Evolutionary conservation across 2,888 invertebrate genomes (phyloP).

Genomic region (Perizoma flavofasciatum): DNA sequence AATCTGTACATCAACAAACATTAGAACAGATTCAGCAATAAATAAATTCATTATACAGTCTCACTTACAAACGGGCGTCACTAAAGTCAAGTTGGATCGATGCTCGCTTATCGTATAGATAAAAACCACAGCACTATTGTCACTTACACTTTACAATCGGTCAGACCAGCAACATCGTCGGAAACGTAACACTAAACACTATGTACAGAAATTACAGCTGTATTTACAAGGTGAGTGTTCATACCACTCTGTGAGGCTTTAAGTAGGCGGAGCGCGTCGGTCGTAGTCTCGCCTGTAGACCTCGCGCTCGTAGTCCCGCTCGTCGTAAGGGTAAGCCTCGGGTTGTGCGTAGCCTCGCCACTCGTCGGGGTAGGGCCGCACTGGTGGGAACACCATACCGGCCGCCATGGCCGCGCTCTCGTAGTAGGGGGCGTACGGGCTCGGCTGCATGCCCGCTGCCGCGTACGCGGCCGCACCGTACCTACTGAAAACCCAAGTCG

Average conservation of each 20-base stretch:
- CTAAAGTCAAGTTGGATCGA: slow-evolving; percentile 61
- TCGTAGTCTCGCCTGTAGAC: slow-evolving; percentile 86
- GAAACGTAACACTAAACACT: slow-evolving; percentile 58
- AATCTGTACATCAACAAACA: slow-evolving; percentile 76
- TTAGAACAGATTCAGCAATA: slow-evolving; percentile 74
- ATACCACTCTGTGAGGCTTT: slow-evolving; percentile 32
- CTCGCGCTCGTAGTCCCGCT: slow-evolving; percentile 82
- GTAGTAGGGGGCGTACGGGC: slow-evolving; percentile 72
- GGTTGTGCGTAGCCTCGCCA: slow-evolving; percentile 77
- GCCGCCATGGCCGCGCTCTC: slow-evolving; percentile 72
- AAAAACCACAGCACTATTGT: slow-evolving; percentile 82
- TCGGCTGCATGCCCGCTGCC: slow-evolving; percentile 64
- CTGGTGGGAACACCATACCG: slow-evolving; percentile 81
- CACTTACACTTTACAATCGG: slow-evolving; percentile 77
- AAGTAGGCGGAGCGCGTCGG: slow-evolving; percentile 85
- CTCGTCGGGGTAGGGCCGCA: slow-evolving; percentile 72
- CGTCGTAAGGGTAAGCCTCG: slow-evolving; percentile 81
- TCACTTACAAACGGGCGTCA: slow-evolving; percentile 73
- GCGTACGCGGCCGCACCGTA: slow-evolving; percentile 73
- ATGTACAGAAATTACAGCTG: slow-evolving; percentile 69
- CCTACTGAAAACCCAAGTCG: slow-evolving; percentile 45
- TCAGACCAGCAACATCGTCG: slow-evolving; percentile 65
- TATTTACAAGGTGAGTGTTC: slow-evolving; percentile 62
- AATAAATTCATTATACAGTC: slow-evolving; percentile 80
- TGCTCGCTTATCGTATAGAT: slow-evolving; percentile 80